A percentile compares a stretch with the other conserved stretches of the same genome.
Conservation (phyloP, 1,140 invertebrate species). For the Sogatella furcifera region DNA sequence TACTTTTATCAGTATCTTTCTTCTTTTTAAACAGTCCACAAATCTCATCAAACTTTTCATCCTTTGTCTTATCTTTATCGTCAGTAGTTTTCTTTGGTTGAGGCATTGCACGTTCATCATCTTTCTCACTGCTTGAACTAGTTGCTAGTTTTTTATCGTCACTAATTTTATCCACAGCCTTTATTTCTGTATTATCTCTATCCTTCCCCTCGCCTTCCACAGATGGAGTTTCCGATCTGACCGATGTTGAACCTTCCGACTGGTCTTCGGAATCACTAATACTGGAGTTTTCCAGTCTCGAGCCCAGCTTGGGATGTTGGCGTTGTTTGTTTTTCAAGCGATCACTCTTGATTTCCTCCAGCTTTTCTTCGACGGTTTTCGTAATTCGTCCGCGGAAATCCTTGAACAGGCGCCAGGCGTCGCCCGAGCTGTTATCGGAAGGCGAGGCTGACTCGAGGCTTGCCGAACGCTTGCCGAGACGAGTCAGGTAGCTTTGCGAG, state of each 20-base stretch:
- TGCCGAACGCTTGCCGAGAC: slow-evolving; percentile 8
- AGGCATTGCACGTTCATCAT: not conserved
- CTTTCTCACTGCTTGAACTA: not conserved
- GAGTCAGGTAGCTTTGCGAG: slow-evolving; percentile 9
- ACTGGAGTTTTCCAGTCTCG: slow-evolving; percentile 39
- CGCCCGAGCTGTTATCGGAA: not conserved
- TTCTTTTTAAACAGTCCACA: not conserved
- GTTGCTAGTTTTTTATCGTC: not conserved
- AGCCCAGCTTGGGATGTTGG: slow-evolving; percentile 19
- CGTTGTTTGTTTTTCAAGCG: slow-evolving; percentile 30
- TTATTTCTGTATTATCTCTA: not conserved
- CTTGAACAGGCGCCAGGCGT: slow-evolving; percentile 17
- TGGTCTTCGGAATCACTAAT: slow-evolving; percentile 45
- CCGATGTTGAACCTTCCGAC: slow-evolving; percentile 1
- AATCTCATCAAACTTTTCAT: not conserved
- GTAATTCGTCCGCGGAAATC: slow-evolving; percentile 42
- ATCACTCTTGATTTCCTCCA: slow-evolving; percentile 44
- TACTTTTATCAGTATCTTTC: not conserved
- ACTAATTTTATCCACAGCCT: not conserved
- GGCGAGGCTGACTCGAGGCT: slow-evolving; percentile 11
- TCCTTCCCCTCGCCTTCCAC: not conserved
- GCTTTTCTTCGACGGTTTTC: slow-evolving; percentile 51
- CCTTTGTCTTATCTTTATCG: not conserved
- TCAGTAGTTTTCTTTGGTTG: not conserved
- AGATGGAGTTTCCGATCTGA: not conserved